These are phyloP conservation scores for Takifugu rubripes DNA, from an alignment of 2,797 vertebrate species.

Conservation along the genomic window DNA sequence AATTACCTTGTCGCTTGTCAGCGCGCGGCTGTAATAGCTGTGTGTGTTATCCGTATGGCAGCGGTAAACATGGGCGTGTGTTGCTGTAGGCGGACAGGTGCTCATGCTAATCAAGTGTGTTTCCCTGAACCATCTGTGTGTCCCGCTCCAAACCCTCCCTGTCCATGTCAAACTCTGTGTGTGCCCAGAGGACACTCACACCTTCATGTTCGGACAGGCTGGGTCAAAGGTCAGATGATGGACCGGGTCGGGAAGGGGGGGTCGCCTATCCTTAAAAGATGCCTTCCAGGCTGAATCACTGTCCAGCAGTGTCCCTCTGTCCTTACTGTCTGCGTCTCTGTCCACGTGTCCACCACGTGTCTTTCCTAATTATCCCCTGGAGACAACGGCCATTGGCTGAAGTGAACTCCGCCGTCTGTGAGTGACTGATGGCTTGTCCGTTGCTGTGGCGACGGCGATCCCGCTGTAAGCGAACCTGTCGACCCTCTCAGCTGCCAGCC, in stretches of 20 bases:
- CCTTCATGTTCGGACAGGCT: neutral
- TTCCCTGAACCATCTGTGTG: constrained; percentile 11
- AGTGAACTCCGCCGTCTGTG: constrained; percentile 31
- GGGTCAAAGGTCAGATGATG: constrained; percentile 27
- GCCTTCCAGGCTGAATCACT: too few species aligned
- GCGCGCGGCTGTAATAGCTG: constrained; percentile 29
- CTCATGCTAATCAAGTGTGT: constrained; percentile 27
- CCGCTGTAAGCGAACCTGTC: constrained; percentile 46
- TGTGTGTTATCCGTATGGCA: constrained; percentile 27
- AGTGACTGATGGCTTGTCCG: constrained; percentile 41
- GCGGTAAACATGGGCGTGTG: constrained; percentile 36
- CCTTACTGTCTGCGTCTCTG: neutral
- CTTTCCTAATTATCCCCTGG: constrained; percentile 46
- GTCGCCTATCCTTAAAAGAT: too few species aligned
- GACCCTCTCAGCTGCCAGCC: constrained; percentile 31
- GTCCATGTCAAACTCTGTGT: constrained; percentile 4
- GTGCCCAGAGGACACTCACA: constrained; percentile 12
- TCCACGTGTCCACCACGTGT: constrained; percentile 10
- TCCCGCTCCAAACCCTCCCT: constrained; percentile 1
- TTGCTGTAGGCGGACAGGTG: constrained; percentile 42
- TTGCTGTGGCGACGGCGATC: constrained; percentile 42
- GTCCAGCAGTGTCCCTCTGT: too few species aligned
- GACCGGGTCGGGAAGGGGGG: neutral
- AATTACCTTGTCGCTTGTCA: constrained; percentile 43
- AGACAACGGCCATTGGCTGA: constrained; percentile 43